A percentile compares a stretch with the other conserved stretches of the same genome.
These are phyloP conservation scores for Corvus hawaiiensis DNA, from an alignment of 2,113 vertebrate genomes.

Conservation along the genomic window DNA sequence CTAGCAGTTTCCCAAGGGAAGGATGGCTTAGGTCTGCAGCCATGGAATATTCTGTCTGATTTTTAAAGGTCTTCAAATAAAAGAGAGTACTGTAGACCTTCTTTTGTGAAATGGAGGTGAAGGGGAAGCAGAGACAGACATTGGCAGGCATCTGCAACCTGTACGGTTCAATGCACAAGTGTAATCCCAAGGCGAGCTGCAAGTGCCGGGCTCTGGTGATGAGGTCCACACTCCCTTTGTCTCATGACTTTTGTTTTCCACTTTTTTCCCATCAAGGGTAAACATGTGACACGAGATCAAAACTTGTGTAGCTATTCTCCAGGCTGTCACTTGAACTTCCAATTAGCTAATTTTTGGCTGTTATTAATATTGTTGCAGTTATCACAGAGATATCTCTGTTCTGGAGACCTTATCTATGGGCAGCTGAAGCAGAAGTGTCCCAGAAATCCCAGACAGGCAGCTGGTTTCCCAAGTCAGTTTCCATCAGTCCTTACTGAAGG, in stretches of 20 bases:
- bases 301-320: neutral
- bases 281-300: neutral
- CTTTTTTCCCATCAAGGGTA: neutral
- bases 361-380: neutral
- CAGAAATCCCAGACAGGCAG: neutral
- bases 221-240: neutral
- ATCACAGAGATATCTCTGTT: neutral
- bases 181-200: neutral
- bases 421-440: neutral
- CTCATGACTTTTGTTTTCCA: neutral
- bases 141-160: neutral
- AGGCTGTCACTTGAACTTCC: neutral
- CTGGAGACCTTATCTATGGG: neutral
- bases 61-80: conserved; percentile 20
- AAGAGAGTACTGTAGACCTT: neutral
- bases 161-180: neutral
- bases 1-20: conserved; percentile 46
- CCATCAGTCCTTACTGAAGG: neutral
- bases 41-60: neutral
- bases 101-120: neutral
- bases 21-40: neutral
- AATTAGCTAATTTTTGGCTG: neutral
- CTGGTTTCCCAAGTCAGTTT: neutral
- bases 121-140: neutral
- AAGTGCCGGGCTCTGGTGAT: neutral